A percentile compares a stretch with the other conserved stretches of the same genome.
phyloP scores from a whole-genome alignment of 2,888 invertebrate species.

The Gandaritis pyraliata region DNA sequence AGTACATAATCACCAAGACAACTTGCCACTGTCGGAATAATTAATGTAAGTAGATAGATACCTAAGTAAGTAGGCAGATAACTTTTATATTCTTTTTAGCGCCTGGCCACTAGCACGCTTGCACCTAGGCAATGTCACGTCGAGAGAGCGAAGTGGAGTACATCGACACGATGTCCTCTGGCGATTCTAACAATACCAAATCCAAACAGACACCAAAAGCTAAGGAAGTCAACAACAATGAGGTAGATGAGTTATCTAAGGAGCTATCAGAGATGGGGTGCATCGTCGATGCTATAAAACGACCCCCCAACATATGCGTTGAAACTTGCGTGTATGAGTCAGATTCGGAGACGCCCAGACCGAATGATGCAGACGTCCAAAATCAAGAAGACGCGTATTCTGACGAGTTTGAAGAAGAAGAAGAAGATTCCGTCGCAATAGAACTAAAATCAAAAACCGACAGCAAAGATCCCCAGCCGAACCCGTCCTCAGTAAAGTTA shows the following conservation, averaged over 20 bases:
- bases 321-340: constrained; percentile 72
- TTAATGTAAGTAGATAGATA: neutral
- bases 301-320: constrained; percentile 74
- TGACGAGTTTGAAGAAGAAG: constrained; percentile 78
- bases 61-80: constrained; percentile 28
- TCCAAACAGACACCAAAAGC: constrained; percentile 59
- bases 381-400: constrained; percentile 69
- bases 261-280: constrained; percentile 79
- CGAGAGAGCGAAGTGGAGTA: constrained; percentile 60
- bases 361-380: constrained; percentile 38
- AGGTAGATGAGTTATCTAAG: constrained; percentile 73
- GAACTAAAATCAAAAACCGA: constrained; percentile 51
- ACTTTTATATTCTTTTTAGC: constrained; percentile 42
- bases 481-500: constrained; percentile 57
- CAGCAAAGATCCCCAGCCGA: constrained; percentile 41
- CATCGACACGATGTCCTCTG: constrained; percentile 68
- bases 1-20: constrained; percentile 16
- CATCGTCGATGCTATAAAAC: constrained; percentile 71
- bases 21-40: constrained; percentile 13
- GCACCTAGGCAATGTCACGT: constrained; percentile 65
- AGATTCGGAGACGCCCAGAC: constrained; percentile 53
- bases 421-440: constrained; percentile 54
- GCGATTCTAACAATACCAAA: constrained; percentile 70
- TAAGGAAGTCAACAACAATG: constrained; percentile 80
- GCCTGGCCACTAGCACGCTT: constrained; percentile 66